Evolutionary conservation across 2,113 vertebrate species (phyloP), one percentile per base, ranked within the genome.

Genomic region (Tretioscincus oriximinensis): DNA sequence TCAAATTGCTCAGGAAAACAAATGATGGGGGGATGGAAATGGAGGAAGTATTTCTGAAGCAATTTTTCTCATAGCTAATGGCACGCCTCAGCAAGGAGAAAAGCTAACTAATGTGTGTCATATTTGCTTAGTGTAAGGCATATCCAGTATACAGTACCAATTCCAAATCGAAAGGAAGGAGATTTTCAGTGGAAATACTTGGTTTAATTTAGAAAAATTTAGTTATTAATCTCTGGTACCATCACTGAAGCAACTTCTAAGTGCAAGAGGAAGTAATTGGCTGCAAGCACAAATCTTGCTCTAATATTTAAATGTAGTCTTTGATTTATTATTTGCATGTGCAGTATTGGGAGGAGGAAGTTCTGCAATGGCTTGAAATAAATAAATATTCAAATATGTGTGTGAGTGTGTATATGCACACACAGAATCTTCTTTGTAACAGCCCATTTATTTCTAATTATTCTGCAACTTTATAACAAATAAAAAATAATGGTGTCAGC

Each of bases 171-270:
- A 77, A 75, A 73, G 24, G 60, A 63, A 90, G 88, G 86, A 85
- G 78, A 90, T 92, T 93, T 92, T 51, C 45, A 90, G 92, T 89
- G 90, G 76, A 87, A 86, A 88, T 91, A 91, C 91, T 92, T 93
- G 60, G 88, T 89, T 93, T 92, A 95, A 94, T 94, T 95, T 94
- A 91, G 90, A 94, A 91, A 71, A 90, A 92, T 93, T 93, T 95
- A 92, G 92, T 95, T 94, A 94, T 95, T 95, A 95, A 94, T 95
- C 91, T 94, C 93, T 94, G 93, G 92, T 93, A 94, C 92, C 93
- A 92, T 93, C 94, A 92, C 81, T 78, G 89, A 91, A 94, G 85
- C 93, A 89, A 90, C 91, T 95, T 95, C 94, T 93, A 95, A 94
- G 91, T 91, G 90, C 93, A 93, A 86, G 85, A 41, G 93, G 91